Base-by-base conservation (phyloP, 2,888 invertebrate species). In the Scaptomyza tumidula region DNA sequence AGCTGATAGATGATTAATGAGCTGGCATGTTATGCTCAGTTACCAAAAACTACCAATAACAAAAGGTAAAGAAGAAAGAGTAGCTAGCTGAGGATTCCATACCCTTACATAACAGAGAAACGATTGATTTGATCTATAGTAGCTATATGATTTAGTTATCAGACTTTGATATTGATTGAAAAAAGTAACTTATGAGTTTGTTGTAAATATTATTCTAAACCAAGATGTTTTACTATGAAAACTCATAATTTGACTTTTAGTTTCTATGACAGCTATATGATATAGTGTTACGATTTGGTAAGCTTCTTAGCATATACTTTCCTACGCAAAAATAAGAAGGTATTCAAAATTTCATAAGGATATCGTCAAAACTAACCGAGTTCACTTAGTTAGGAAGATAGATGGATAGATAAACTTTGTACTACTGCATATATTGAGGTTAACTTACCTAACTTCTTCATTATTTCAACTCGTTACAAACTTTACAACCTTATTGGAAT, bases 1-100 rank as follows among this genome's bases (percentile, higher is more conserved):
- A 80, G 69, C 83, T 70, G 86, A 80, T 86, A 61, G 88, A 88
- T 86, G 85, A 86, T 86, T 88, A 88, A 86, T 86, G 85, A 88
- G 80, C 65, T 70, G 57, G 68, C 70, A 62, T 69, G 68, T 79
- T 76, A 78, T 71, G 68, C 67, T 64, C 37, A 59, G 67, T 67
- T 77, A 73, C 58, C 62, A 46, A 33, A 58, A 68, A 68, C 14
- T 37, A 16, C 2, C 16, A 16, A 39, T 6, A 52, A 27, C 27
- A 37, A 48, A 14, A 11, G 27, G 4, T 9, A 14, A 24, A 19
- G 10, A 14, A 7, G 6, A 1, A 11, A 37, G 11, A 6, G 10
- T 19, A n/a, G 10, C 11, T 31, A 13, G n/a, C 5, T 31, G 48
- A 33, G n/a, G 13, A 10, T 35, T 6, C 4, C 1, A 49, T 49